Evolutionary conservation across 1,140 invertebrate genomes (phyloP).

Genomic region (Homarus americanus): DNA sequence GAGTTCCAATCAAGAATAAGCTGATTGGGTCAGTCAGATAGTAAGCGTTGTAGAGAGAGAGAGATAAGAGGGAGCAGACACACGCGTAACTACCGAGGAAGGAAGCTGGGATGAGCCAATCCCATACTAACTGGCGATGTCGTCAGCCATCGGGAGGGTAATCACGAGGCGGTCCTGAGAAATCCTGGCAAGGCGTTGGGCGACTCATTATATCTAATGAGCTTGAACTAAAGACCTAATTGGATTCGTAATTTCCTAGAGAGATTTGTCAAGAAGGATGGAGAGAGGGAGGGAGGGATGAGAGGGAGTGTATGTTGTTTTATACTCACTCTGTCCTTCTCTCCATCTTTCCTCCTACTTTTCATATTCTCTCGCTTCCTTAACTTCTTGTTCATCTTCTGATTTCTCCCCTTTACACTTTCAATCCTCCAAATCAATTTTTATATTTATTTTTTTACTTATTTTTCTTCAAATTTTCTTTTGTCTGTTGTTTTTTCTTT

Average conservation of each 20-base stretch:
- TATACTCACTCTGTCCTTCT: neutral
- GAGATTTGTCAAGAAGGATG: neutral
- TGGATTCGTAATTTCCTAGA: conserved; percentile 15
- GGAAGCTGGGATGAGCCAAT: neutral
- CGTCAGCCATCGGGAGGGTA: neutral
- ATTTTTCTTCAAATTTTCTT: no score
- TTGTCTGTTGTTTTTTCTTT: no score
- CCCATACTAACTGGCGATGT: neutral
- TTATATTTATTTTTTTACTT: no score
- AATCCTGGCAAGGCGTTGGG: conserved; percentile 7
- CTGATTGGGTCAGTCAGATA: no score
- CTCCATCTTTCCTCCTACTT: no score
- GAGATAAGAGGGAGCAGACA: neutral
- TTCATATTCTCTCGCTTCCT: no score
- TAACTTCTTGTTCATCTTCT: no score
- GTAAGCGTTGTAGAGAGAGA: neutral
- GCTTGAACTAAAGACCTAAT: conserved; percentile 11
- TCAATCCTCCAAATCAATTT: no score
- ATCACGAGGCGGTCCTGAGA: neutral
- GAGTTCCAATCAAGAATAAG: no score
- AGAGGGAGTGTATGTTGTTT: neutral
- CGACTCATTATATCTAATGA: conserved; percentile 13
- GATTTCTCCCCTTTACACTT: no score
- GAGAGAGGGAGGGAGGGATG: no score
- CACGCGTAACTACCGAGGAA: neutral